phyloP scores from a whole-genome alignment of 2,888 invertebrate genomes.

The Rhagonycha fulva region DNA sequence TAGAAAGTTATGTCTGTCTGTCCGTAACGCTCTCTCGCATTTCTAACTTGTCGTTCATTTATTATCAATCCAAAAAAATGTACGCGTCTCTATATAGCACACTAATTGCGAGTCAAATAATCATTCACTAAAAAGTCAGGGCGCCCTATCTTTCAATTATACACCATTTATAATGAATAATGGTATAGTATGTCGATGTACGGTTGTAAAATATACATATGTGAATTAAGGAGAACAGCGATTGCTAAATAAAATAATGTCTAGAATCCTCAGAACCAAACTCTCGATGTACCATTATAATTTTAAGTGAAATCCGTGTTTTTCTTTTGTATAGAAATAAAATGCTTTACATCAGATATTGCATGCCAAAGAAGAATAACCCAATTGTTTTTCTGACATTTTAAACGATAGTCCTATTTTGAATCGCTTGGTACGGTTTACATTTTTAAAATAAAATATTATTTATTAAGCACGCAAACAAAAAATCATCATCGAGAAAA shows the following conservation, averaged over 20 bases:
- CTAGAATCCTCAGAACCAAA: not conserved
- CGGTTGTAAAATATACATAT: no score
- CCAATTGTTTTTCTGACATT: slow-evolving; percentile 42
- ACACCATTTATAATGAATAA: no score
- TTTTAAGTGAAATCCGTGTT: not conserved
- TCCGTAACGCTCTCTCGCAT: no score
- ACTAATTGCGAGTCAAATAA: no score
- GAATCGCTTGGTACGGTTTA: slow-evolving; percentile 42
- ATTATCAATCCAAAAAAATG: no score
- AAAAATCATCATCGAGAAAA: not conserved
- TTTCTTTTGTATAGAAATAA: slow-evolving; percentile 9
- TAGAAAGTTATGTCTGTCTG: no score
- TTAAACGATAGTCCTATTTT: slow-evolving; percentile 40
- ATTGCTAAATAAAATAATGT: not conserved
- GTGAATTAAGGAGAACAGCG: not conserved
- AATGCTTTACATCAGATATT: slow-evolving; percentile 45
- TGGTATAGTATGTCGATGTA: no score
- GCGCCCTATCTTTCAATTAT: no score
- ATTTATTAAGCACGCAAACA: slow-evolving; percentile 21
- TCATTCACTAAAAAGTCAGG: no score
- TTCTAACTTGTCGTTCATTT: no score
- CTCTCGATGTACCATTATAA: not conserved
- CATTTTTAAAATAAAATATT: slow-evolving; percentile 14
- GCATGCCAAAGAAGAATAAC: slow-evolving; percentile 44
- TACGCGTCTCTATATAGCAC: no score